Evolutionary conservation across 2,888 invertebrate genomes (phyloP), one percentile per base, ranked within the genome.

Genomic region (Isoperla grammatica): DNA sequence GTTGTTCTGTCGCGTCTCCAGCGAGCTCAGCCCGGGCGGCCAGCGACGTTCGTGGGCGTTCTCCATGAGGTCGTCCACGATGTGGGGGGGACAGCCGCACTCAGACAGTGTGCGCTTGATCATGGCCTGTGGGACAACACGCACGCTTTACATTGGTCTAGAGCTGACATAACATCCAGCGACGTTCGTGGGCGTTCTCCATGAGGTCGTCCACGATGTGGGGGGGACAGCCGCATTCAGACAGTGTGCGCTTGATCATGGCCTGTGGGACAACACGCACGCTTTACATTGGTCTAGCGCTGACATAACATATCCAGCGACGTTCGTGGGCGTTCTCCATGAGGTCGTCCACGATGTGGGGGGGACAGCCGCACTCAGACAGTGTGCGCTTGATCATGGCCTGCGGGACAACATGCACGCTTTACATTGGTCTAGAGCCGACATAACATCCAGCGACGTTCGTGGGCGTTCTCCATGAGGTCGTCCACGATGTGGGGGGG

Each of bases 281-380:
- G n/a, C n/a, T n/a, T n/a, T n/a, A n/a, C n/a, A n/a, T n/a, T n/a
- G n/a, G n/a, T n/a, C n/a, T n/a, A n/a, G n/a, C n/a, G n/a, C n/a
- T n/a, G n/a, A n/a, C n/a, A n/a, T n/a, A n/a, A n/a, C n/a, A n/a
- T n/a, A n/a, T n/a, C 96, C 97, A 97, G 64, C 92, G 83, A 61
- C 95, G 78, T 74, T 97, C 96, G 73, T 97, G 97, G 64, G 96
- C 95, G 75, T 96, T 96, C 73, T 95, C 95, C 94, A 97, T 96
- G 37, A 97, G 80, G 70, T 95, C 93, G 69, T 93, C 93, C 62
- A 96, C 85, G 63, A 95, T 91, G 73, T 95, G 92, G 17, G 90
- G 85, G 2, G 96, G 96, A 72, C 96, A 96, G 20, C 95, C 94
- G 60, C 93, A 93, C 75, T 96, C 96, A 9, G 91, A 90, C 61